Base-by-base conservation (phyloP, 37 sponge, comb jelly and placozoan genomes). In the Chondrilla cf. caribensis region DNA sequence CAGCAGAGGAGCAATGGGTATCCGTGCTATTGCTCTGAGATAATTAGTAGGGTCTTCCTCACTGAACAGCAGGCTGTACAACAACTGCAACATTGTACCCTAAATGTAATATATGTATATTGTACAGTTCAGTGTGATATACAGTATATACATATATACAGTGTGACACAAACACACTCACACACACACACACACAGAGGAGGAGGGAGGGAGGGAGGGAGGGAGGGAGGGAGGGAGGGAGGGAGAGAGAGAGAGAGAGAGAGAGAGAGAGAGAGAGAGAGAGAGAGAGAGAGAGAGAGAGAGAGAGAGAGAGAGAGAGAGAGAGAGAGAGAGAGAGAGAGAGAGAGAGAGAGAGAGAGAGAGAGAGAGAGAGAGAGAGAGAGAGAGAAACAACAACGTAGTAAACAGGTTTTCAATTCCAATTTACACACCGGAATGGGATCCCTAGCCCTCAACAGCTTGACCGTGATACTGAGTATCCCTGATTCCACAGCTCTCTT, bases 361-460 rank as follows among this genome's bases (percentile, higher is more conserved):
- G n/a, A n/a, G n/a, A n/a, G n/a, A n/a, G n/a, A 38, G 70, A 29
- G 54, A 2, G 19, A 37, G 39, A 73, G 15, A 6, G 39, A 79
- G 60, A 58, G 60, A 58, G 38, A 6, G 21, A 65, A 18, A 42
- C 42, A 37, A 18, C 2, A 36, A 77, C 26, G 55, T 19, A 33
- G 65, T n/a, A n/a, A n/a, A n/a, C n/a, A n/a, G n/a, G 51, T 47
- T 47, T 47, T 11, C 51, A 47, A 6, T 47, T 47, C 51, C 51
- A 47, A 47, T 47, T 47, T n/a, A 55, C 93, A 83, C 25, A 94
- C 94, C 5, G 94, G 96, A 29, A 95, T 64, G 9, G 96, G 96
- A 65, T 92, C 88, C 33, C 84, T 68, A 31, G 84, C 55, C 17
- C 89, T 73, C 51, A 95, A 86, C 0, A 95, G 87, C 60, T 95